Conservation (phyloP, 2,113 vertebrate genomes). For the Melanerpes aurifrons region DNA sequence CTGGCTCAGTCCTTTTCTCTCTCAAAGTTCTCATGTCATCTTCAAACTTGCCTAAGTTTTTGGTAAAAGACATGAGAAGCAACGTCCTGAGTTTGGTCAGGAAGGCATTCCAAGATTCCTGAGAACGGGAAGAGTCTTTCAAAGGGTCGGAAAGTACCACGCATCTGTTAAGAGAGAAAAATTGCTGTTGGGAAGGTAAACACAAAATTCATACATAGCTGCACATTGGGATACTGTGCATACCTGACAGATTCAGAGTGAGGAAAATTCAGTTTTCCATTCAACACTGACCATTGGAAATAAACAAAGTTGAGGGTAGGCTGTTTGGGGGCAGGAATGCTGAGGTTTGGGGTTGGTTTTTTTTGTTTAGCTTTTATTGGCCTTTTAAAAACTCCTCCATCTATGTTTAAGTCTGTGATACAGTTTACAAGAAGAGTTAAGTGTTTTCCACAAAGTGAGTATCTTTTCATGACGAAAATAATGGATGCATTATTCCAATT, state of each 20-base stretch:
- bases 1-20: conserved; percentile 96
- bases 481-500: background rate
- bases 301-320: background rate
- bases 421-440: background rate
- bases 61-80: conserved; percentile 98
- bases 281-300: background rate
- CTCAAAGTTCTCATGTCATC: conserved; percentile 97
- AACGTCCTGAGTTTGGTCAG: conserved; percentile 94
- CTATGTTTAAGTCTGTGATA: background rate
- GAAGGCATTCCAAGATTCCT: conserved; percentile 97
- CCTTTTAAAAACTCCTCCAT: background rate
- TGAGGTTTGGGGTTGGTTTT: background rate
- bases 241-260: background rate
- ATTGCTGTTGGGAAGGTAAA: background rate
- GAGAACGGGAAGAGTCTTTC: conserved; percentile 96
- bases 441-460: background rate
- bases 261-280: background rate
- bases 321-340: background rate
- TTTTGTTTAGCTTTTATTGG: background rate
- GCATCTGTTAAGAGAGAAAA: conserved; percentile 80
- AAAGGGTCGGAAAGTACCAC: conserved; percentile 94
- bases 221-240: background rate
- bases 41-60: conserved; percentile 96
- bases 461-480: background rate
- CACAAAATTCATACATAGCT: background rate